phyloP scores from a whole-genome alignment of 2,797 vertebrate species.

The Bryconaethiops microstoma region DNA sequence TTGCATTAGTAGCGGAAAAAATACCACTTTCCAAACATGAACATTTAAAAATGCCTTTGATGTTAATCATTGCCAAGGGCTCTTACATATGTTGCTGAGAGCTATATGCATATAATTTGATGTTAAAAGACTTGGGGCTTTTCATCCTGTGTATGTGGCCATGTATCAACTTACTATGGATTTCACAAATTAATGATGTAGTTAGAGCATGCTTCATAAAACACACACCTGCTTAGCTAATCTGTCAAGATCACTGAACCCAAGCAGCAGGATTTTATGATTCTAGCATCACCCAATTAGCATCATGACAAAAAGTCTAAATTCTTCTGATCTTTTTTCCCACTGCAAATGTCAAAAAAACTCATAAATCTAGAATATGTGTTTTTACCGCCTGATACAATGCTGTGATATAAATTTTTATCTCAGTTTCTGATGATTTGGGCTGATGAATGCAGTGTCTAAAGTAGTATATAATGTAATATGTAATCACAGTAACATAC shows the following conservation, averaged over 20 bases:
- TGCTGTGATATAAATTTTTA: neutral
- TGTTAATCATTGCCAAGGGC: neutral
- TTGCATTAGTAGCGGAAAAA: no score
- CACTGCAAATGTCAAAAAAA: neutral
- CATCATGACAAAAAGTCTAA: neutral
- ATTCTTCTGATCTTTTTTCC: neutral
- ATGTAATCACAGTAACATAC: neutral
- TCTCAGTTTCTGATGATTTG: neutral
- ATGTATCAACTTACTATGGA: neutral
- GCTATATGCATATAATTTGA: neutral
- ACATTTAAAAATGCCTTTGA: neutral
- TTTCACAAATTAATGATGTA: constrained; percentile 3
- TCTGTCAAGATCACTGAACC: constrained; percentile 31
- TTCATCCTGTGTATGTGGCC: neutral
- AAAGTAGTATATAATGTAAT: no score
- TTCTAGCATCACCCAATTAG: constrained; percentile 10
- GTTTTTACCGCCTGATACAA: neutral
- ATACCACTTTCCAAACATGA: neutral
- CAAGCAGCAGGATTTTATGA: constrained; percentile 6
- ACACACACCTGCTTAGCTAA: constrained; percentile 10
- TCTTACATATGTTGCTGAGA: neutral
- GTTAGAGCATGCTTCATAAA: constrained; percentile 19
- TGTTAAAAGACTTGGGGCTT: neutral
- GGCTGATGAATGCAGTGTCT: neutral
- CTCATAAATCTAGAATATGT: neutral